These are phyloP conservation scores for Pterocles gutturalis DNA, from an alignment of 2,113 vertebrate genomes.

Conservation along the genomic window DNA sequence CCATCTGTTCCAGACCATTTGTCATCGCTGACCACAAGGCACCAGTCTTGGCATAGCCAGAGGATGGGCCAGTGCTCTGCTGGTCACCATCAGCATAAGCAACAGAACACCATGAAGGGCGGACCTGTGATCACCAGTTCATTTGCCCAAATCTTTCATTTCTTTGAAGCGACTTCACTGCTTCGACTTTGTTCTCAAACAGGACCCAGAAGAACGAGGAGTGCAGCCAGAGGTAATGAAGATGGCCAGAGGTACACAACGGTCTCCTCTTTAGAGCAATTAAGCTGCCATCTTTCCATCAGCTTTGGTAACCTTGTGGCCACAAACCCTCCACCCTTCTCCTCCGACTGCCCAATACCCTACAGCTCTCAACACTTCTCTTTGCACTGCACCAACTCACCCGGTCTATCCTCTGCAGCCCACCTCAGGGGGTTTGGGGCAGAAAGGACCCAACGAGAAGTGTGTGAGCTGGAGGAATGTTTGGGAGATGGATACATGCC, in stretches of 20 bases:
- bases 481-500: background rate
- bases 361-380: background rate
- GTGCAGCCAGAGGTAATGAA: background rate
- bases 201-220: background rate
- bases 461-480: background rate
- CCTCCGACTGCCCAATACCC: rapidly evolving
- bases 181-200: background rate
- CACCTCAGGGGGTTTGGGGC: background rate
- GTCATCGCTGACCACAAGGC: rapidly evolving
- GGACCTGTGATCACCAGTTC: background rate
- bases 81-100: rapidly evolving
- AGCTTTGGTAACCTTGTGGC: no score
- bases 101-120: rapidly evolving
- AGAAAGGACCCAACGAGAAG: background rate
- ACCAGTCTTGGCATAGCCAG: background rate
- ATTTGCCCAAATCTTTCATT: background rate
- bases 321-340: background rate
- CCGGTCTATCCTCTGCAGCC: background rate
- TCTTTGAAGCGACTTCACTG: background rate
- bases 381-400: background rate
- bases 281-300: background rate
- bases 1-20: rapidly evolving
- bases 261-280: background rate
- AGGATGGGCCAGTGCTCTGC: background rate
- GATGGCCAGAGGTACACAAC: background rate